Base-by-base conservation (phyloP, 2,797 vertebrate species). In the Muscicapa striata region DNA sequence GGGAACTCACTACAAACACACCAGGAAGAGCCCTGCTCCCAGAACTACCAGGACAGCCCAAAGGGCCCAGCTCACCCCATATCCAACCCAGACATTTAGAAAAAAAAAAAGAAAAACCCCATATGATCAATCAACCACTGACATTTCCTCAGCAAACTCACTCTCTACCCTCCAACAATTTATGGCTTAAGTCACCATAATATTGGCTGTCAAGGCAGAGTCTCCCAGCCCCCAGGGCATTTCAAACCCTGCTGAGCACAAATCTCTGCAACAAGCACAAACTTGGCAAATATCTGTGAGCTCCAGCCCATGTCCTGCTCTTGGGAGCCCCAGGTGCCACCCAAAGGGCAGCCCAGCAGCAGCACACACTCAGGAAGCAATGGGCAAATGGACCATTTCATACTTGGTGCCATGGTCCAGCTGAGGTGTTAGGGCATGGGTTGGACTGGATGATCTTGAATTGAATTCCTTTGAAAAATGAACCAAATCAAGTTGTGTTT, bases 101-200 rank as follows among this genome's bases (percentile, higher is more conserved):
- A 11, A 5, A 13, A 16, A 24, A 11, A 18, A 4, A 19, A 9
- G 9, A 4, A 41, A 22, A 13, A 1, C 0, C 2, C 6, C 72
- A 43, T 54, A 64, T 61, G 81, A 95, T 96, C 94, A 87, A 93
- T 95, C 94, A 96, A 72, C 40, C 22, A 40, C 81, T 90, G 94
- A 84, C 95, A 94, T 30, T 87, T 94, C 94, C 95, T 93, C 84
- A 68, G 77, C 89, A 89, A 92, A 78, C 79, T 74, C 84, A 15
- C 69, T 63, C 41, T 73, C 85, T 83, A 36, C 43, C 77, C 86
- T 79, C 81, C 89, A 93, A 96, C 94, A 96, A 96, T 96, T 96
- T 96, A 96, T 90, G 83, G 93, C 89, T 95, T 94, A 93, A 96
- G 89, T 82, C 95, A 78, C 95, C 86, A n/a, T 91, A 95, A 94